Conservation (phyloP, 2,113 vertebrate genomes). For the Rhinogobius similis region DNA sequence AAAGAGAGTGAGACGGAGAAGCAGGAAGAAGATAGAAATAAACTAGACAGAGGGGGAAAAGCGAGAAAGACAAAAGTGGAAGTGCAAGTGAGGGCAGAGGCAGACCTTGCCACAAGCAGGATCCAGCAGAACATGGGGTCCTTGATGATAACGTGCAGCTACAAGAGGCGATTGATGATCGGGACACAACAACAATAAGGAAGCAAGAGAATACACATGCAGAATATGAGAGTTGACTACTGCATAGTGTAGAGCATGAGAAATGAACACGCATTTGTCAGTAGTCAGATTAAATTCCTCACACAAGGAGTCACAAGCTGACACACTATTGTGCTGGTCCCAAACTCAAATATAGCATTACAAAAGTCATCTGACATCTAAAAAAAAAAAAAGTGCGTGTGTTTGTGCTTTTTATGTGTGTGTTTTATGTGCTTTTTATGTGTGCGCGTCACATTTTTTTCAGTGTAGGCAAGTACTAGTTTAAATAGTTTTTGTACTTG, state of each 20-base stretch:
- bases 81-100: conserved; percentile 27
- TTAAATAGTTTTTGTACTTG: no score
- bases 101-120: conserved; percentile 53
- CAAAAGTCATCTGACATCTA: background rate
- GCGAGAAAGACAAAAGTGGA: conserved; percentile 33
- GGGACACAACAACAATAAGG: conserved; percentile 33
- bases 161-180: conserved; percentile 31
- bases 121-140: conserved; percentile 40
- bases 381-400: no score
- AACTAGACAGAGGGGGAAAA: conserved; percentile 41
- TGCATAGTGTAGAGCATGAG: background rate
- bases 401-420: no score
- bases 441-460: no score
- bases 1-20: conserved; percentile 34
- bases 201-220: conserved; percentile 1
- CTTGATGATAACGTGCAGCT: conserved; percentile 35
- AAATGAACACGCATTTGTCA: background rate
- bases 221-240: conserved; percentile 10
- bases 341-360: background rate
- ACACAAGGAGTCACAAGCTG: background rate
- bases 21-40: conserved; percentile 54
- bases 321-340: no score
- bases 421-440: no score
- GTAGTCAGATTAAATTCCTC: background rate
- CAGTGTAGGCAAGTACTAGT: background rate